Evolutionary conservation across 1,140 invertebrate species (phyloP).

Genomic region (Penaeus indicus): DNA sequence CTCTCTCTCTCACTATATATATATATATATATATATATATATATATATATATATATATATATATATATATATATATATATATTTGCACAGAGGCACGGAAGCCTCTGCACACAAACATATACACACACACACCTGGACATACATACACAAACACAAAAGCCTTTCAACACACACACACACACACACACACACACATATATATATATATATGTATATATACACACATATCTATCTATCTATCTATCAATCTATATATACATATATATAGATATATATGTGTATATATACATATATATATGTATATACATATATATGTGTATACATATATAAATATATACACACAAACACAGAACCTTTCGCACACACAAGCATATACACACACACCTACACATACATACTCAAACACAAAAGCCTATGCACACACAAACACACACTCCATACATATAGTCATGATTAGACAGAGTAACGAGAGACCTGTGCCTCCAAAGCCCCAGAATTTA

Average conservation of each 20-base stretch:
- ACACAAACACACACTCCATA: too few relatives aligned
- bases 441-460: too few relatives aligned
- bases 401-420: neutral
- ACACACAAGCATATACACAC: neutral
- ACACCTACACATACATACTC: neutral
- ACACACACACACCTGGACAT: neutral
- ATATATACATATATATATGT: neutral
- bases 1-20: too few relatives aligned
- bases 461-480: too few relatives aligned
- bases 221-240: too few relatives aligned
- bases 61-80: constrained; percentile 11
- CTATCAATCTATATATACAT: too few relatives aligned
- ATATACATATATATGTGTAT: neutral
- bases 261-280: neutral
- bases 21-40: too few relatives aligned
- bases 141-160: neutral
- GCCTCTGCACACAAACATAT: neutral
- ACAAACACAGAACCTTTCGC: neutral
- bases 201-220: neutral
- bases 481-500: too few relatives aligned
- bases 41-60: neutral
- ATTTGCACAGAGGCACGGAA: neutral
- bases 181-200: neutral
- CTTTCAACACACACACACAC: neutral
- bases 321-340: constrained; percentile 11